Evolutionary conservation across 1,140 invertebrate species (phyloP).

Genomic region (Eriosoma lanigerum): DNA sequence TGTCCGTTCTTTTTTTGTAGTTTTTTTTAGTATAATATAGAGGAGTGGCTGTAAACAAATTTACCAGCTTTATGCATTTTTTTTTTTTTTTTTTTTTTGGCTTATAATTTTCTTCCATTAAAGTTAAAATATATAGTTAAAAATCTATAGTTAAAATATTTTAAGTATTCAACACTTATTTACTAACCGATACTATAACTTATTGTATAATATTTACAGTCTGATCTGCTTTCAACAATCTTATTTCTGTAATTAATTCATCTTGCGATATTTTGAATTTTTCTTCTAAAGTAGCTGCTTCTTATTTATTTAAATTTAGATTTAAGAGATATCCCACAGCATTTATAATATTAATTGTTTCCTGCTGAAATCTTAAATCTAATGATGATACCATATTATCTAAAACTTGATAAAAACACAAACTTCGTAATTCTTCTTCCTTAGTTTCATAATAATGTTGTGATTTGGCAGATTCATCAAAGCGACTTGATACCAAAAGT

Average conservation of each 20-base stretch:
- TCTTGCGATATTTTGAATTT: constrained; percentile 9
- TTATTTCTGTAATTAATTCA: constrained; percentile 14
- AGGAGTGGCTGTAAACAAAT: neutral
- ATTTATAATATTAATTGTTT: constrained; percentile 16
- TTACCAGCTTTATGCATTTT: too few species aligned
- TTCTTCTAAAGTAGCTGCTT: neutral
- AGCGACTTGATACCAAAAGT: constrained; percentile 33
- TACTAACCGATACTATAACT: neutral
- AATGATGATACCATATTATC: constrained; percentile 34
- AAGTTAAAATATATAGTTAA: too few species aligned
- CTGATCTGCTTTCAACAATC: constrained; percentile 35
- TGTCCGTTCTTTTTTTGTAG: neutral
- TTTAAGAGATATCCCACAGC: constrained; percentile 21
- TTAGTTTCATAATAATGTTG: constrained; percentile 20
- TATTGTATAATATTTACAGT: neutral
- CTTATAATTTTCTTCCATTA: too few species aligned
- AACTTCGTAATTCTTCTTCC: constrained; percentile 46
- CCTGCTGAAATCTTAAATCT: constrained; percentile 23
- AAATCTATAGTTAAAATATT: too few species aligned
- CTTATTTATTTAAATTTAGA: constrained; percentile 28
- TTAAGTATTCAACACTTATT: neutral
- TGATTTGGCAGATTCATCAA: constrained; percentile 17
- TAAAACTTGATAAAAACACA: constrained; percentile 50
- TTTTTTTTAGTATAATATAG: neutral
- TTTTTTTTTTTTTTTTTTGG: too few species aligned